Evolutionary conservation across 2,888 invertebrate species (phyloP), one percentile per base, ranked within the genome.

Genomic region (Nomada fucata): DNA sequence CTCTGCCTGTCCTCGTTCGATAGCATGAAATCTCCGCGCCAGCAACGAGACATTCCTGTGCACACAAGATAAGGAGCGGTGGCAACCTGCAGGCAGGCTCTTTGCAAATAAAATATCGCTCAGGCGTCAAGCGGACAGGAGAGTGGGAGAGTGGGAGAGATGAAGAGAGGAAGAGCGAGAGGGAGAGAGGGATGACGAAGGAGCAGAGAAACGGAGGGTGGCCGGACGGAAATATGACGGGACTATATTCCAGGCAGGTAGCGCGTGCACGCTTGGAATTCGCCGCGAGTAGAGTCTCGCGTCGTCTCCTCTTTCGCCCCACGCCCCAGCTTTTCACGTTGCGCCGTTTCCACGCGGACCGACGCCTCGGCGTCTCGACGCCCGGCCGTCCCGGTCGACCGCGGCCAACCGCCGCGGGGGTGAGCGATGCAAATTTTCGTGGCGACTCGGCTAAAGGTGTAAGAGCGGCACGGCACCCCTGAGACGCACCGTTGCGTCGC

Each of bases 51-150:
- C 90, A 90, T 90, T 90, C 89, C 91, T 90, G 90, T 89, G 89
- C 89, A 91, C 88, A 88, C 88, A 87, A 90, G 91, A 91, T 91
- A 91, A 91, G 91, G 87, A 82, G 87, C 85, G 74, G 83, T 83
- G 78, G 81, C 86, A 87, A 87, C 85, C 83, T 81, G 86, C 87
- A 82, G 83, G 67, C 79, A 71, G 76, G 69, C 77, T 81, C 89
- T 90, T 90, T 89, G 89, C 91, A 90, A 91, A 91, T 91, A 91
- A 91, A 91, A 91, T 91, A 91, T 90, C 88, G 88, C 79, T 83
- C 81, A 64, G 63, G 77, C 79, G 87, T 88, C 87, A 82, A 79
- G 78, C 76, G 65, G 65, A 55, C 42, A 64, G 59, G 42, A 52
- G 59, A 71, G 73, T n/a, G n/a, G n/a, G n/a, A n/a, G n/a, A 20